phyloP scores from a whole-genome alignment of 2,797 vertebrate genomes.

The Choloepus didactylus region DNA sequence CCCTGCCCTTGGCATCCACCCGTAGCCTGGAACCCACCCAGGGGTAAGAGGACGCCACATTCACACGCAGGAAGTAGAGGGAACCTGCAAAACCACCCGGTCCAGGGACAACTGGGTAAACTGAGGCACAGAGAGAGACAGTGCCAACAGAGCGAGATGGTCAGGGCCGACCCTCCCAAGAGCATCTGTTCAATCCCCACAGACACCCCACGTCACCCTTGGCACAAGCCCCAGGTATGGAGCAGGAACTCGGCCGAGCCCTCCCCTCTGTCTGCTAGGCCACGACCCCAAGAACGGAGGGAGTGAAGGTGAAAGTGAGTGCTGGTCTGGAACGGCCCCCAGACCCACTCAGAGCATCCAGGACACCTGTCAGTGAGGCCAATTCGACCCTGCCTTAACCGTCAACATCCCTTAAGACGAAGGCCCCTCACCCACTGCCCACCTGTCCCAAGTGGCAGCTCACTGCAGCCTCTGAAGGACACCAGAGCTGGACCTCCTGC shows the following conservation, averaged over 20 bases:
- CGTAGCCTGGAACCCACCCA: too few relatives aligned
- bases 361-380: background rate
- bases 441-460: background rate
- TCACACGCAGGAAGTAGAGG: background rate
- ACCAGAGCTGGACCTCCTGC: fast-evolving
- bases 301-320: fast-evolving
- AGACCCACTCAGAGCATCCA: background rate
- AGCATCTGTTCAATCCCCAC: fast-evolving
- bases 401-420: fast-evolving
- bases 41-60: background rate
- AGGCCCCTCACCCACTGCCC: too few relatives aligned
- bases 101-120: background rate
- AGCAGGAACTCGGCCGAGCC: background rate
- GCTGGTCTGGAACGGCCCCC: background rate
- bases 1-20: background rate
- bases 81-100: background rate
- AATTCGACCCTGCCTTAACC: fast-evolving
- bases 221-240: background rate
- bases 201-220: background rate
- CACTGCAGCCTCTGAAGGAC: background rate
- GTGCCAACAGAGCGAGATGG: too few relatives aligned
- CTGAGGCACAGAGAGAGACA: background rate
- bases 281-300: too few relatives aligned
- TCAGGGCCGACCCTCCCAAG: too few relatives aligned
- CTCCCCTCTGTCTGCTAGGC: fast-evolving